Percentiles rank a stretch among this genome's conserved stretches.
These are phyloP conservation scores for Acanthornis magna DNA, from an alignment of 2,797 vertebrate species.

Conservation along the genomic window DNA sequence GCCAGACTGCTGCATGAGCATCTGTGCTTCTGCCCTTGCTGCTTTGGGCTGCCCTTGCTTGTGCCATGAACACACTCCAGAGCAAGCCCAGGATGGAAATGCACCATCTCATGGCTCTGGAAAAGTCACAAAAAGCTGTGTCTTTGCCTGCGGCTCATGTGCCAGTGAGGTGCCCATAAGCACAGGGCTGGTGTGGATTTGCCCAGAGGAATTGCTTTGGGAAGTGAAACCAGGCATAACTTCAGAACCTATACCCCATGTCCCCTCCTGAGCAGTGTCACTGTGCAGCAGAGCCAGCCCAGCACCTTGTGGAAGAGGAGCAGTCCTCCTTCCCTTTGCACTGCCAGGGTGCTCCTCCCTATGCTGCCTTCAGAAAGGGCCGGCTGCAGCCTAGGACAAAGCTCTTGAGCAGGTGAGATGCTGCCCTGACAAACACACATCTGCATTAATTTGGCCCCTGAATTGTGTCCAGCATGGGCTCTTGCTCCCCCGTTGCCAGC, in stretches of 20 bases:
- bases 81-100: neutral
- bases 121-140: neutral
- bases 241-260: neutral
- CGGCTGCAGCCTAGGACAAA: neutral
- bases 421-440: neutral
- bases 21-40: rapidly evolving
- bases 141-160: neutral
- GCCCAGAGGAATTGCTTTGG: rapidly evolving
- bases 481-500: neutral
- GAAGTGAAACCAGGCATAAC: neutral
- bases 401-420: neutral
- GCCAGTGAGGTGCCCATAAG: neutral
- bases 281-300: neutral
- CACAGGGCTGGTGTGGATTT: neutral
- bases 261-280: neutral
- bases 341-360: neutral
- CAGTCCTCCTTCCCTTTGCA: neutral
- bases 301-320: neutral
- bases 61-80: rapidly evolving
- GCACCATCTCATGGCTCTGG: neutral
- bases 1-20: neutral
- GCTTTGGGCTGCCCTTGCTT: neutral
- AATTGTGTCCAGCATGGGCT: neutral
- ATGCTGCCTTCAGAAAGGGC: rapidly evolving
- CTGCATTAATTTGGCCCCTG: neutral